Evolutionary conservation across 2,797 vertebrate genomes (phyloP).

Genomic region (Lates japonicus): DNA sequence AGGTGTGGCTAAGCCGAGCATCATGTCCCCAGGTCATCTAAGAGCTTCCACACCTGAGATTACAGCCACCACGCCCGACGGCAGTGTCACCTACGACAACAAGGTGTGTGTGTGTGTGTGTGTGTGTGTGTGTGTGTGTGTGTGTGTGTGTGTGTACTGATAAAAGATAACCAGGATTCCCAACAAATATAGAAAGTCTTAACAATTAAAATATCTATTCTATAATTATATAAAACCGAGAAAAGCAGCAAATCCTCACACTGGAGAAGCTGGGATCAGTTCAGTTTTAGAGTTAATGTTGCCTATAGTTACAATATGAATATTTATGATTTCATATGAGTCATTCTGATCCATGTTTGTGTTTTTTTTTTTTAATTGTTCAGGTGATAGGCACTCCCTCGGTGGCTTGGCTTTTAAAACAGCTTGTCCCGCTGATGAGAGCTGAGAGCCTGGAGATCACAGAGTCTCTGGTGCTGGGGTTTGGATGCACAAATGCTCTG

Average conservation of each 20-base stretch:
- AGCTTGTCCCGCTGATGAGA: constrained; percentile 98
- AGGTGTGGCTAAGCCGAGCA: constrained; percentile 98
- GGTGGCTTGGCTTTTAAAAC: constrained; percentile 95
- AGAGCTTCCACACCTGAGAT: constrained; percentile 98
- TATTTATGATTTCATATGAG: neutral
- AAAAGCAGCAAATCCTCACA: neutral
- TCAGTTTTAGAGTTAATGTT: neutral
- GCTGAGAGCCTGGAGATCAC: constrained; percentile 98
- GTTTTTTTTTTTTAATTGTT: constrained; percentile 39
- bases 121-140: no score
- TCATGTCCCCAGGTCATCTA: constrained; percentile 98
- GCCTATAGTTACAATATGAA: neutral
- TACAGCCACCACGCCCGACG: constrained; percentile 96
- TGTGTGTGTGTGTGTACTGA: constrained; percentile 55
- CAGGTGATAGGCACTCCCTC: constrained; percentile 98
- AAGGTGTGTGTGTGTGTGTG: constrained; percentile 79
- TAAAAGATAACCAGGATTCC: neutral
- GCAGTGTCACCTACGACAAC: constrained; percentile 96
- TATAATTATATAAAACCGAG: neutral
- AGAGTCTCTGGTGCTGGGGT: constrained; percentile 96
- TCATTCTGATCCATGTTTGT: constrained; percentile 19
- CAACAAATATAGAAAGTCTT: neutral
- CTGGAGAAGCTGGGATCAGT: neutral
- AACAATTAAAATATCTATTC: neutral
- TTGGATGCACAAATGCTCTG: constrained; percentile 97